Conservation (phyloP, 2,113 vertebrate genomes). For the Mobula hypostoma region DNA sequence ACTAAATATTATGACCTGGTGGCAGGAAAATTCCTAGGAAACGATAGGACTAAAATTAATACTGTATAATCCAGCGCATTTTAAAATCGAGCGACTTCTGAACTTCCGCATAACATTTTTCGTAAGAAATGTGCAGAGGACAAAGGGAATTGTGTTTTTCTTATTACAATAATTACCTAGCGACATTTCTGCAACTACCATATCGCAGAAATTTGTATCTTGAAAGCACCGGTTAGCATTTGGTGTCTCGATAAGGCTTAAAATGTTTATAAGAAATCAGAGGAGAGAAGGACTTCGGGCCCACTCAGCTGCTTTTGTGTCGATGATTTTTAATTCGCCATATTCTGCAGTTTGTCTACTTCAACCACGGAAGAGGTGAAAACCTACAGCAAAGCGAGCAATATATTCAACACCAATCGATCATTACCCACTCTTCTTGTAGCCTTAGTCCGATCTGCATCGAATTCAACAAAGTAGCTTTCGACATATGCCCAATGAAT, state of each 20-base stretch:
- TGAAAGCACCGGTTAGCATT: not conserved
- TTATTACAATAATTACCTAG: not conserved
- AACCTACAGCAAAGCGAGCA: not conserved
- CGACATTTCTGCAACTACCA: not conserved
- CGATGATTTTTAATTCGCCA: not conserved
- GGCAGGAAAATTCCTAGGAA: not conserved
- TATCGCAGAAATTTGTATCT: not conserved
- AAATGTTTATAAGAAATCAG: not conserved
- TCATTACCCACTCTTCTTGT: not conserved
- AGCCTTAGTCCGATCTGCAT: not conserved
- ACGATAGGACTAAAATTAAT: too few relatives aligned
- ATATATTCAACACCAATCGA: not conserved
- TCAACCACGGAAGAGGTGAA: not conserved
- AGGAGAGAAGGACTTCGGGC: not conserved
- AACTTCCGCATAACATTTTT: not conserved
- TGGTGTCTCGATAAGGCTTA: not conserved
- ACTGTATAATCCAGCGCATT: not conserved
- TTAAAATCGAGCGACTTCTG: not conserved
- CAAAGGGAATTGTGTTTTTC: not conserved
- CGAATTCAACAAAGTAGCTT: not conserved
- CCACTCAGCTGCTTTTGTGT: too few relatives aligned
- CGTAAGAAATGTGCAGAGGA: not conserved
- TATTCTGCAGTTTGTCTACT: not conserved
- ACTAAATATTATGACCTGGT: not conserved
- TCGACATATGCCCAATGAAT: not conserved